Evolutionary conservation across 2,888 invertebrate species (phyloP).

Genomic region (Leptopilina myrica): DNA sequence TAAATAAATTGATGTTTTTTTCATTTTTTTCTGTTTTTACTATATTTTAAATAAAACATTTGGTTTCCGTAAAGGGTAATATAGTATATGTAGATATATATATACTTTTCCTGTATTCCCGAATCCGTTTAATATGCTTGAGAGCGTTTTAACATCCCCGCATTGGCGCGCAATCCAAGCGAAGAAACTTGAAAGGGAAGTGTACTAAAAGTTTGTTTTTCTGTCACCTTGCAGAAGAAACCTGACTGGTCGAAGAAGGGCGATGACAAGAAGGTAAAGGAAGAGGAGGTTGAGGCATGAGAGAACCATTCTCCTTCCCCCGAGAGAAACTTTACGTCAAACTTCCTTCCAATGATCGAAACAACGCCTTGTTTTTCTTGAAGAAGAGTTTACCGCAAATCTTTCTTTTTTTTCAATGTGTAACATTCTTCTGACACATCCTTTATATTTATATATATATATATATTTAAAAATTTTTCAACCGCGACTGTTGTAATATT

Average conservation of each 20-base stretch:
- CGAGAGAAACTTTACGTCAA: slow-evolving; percentile 52
- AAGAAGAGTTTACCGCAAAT: slow-evolving; percentile 24
- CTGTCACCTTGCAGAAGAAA: slow-evolving; percentile 87
- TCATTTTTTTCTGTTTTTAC: background rate
- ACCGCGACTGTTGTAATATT: slow-evolving; percentile 14
- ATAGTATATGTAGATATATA: background rate
- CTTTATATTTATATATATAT: background rate
- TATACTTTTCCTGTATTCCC: background rate
- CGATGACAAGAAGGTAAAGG: slow-evolving; percentile 91
- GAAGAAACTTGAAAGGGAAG: slow-evolving; percentile 29
- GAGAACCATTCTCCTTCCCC: slow-evolving; percentile 54
- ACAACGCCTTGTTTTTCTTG: slow-evolving; percentile 43
- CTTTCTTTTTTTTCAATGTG: background rate
- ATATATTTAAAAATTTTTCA: background rate
- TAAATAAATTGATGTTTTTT: background rate
- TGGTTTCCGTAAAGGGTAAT: background rate
- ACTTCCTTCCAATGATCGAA: slow-evolving; percentile 55
- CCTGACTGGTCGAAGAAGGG: slow-evolving; percentile 97
- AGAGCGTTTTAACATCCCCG: slow-evolving; percentile 49
- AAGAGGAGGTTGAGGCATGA: slow-evolving; percentile 92
- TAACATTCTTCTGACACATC: slow-evolving; percentile 32
- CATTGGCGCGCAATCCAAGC: slow-evolving; percentile 32
- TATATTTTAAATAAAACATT: background rate
- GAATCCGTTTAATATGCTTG: slow-evolving; percentile 46
- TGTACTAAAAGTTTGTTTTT: slow-evolving; percentile 46